Evolutionary conservation across 1,140 invertebrate species (phyloP).

Genomic region (Theocolax elegans): DNA sequence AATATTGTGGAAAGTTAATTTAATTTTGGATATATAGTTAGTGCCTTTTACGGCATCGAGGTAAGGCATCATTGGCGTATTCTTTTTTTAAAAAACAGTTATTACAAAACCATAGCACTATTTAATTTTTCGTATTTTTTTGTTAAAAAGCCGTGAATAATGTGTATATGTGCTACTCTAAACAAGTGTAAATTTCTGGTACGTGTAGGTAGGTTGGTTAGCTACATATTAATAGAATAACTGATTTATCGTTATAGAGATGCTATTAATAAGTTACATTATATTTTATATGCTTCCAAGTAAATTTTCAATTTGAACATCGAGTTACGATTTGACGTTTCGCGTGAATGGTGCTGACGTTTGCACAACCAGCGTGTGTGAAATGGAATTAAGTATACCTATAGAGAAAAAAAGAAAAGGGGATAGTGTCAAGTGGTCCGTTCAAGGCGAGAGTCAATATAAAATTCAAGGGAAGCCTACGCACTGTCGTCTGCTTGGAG

Average conservation of each 20-base stretch:
- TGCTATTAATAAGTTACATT: conserved; percentile 27
- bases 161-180: too few relatives aligned
- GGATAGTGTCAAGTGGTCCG: conserved; percentile 5
- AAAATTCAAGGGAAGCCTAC: neutral
- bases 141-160: too few relatives aligned
- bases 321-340: conserved; percentile 7
- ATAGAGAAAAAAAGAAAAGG: too few relatives aligned
- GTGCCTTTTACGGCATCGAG: neutral
- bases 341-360: conserved; percentile 5
- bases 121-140: too few relatives aligned
- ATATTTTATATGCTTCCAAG: neutral
- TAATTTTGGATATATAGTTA: neutral
- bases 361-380: neutral
- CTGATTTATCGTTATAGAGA: conserved; percentile 34
- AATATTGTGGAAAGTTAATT: too few relatives aligned
- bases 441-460: conserved; percentile 28
- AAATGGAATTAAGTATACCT: too few relatives aligned
- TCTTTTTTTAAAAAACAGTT: too few relatives aligned
- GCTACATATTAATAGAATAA: conserved; percentile 33
- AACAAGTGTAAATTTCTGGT: too few relatives aligned
- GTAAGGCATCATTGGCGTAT: too few relatives aligned
- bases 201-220: too few relatives aligned
- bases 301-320: conserved; percentile 7
- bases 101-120: too few relatives aligned
- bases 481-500: conserved; percentile 18